Evolutionary conservation across 2,797 vertebrate genomes (phyloP), one percentile per base, ranked within the genome.

Genomic region (Cryptoblepharus egeriae): DNA sequence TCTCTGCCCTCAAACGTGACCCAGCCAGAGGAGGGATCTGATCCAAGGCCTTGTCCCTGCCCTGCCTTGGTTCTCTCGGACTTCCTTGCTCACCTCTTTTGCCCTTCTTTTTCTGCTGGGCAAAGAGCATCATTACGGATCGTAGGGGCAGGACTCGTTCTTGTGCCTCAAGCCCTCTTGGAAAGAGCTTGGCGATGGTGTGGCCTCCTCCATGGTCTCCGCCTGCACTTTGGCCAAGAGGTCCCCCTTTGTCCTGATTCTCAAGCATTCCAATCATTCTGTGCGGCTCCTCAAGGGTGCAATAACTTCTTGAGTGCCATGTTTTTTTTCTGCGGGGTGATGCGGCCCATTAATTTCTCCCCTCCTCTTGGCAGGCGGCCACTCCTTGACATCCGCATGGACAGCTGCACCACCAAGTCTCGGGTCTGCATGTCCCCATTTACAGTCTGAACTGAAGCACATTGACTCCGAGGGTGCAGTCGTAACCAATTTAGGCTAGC

Each of bases 221-320:
- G 20, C 42, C 35, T 22, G 68, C 32, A 2, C 30, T 61, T 16
- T 1, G 57, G 42, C 75, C 22, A 20, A 64, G 45, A 65, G 52
- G 22, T 28, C 71, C 15, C 60, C 76, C 82, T 83, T 60, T 68
- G 70, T 42, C 71, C 76, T 78, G 15, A 22, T 84, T 84, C 82
- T 68, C 82, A 84, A 35, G 82, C 82, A 79, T 79, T 84, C 82
- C 77, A 16, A n/a, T 61, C 55, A 26, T 68, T 63, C n/a, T 12
- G 26, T 75, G 71, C 15, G 37, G 55, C 32, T 60, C 67, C 82
- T 84, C 69, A 20, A 79, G 82, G 70, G 82, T 58, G 70, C 68
- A 24, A 20, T 77, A 61, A 72, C n/a, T 30, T 72, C 81, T 49
- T 24, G 24, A 64, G 45, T 60, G 20, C 30, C 5, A 26, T 15